phyloP scores from a whole-genome alignment of 1,140 invertebrate species.

The Meloidogyne exigua region DNA sequence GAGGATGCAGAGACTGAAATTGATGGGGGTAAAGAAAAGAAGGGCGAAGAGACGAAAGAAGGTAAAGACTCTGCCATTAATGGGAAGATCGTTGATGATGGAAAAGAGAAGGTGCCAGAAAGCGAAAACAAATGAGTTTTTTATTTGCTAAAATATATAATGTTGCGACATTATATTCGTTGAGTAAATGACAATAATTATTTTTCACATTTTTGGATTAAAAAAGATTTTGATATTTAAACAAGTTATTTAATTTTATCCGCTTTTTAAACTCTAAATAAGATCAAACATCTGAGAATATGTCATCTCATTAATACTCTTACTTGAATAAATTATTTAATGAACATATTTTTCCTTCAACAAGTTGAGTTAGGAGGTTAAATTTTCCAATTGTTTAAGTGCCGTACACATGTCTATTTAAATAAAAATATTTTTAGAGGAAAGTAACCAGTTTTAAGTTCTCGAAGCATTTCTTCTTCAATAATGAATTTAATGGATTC shows the following conservation, averaged over 20 bases:
- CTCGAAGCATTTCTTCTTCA: background rate
- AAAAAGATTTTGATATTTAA: background rate
- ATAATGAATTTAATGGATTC: background rate
- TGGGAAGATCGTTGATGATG: background rate
- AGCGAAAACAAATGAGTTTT: background rate
- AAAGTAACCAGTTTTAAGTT: slow-evolving; percentile 1
- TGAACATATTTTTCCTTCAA: too few relatives aligned
- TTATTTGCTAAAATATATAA: slow-evolving; percentile 4
- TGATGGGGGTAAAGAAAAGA: slow-evolving; percentile 13
- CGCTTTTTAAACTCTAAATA: slow-evolving; percentile 2
- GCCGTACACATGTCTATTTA: slow-evolving; percentile 1
- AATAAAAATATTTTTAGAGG: background rate
- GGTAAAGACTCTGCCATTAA: slow-evolving; percentile 3
- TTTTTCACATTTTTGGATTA: background rate
- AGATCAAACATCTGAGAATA: too few relatives aligned
- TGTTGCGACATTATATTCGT: background rate
- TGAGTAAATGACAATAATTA: background rate
- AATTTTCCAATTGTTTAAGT: background rate
- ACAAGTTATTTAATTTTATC: background rate
- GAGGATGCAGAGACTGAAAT: slow-evolving; percentile 34
- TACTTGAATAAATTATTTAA: too few relatives aligned
- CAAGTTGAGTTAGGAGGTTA: background rate
- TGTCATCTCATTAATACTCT: too few relatives aligned
- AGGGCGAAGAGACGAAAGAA: background rate
- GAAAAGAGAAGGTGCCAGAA: background rate